phyloP scores from a whole-genome alignment of 2,888 invertebrate genomes.

The Zelleria hepariella region DNA sequence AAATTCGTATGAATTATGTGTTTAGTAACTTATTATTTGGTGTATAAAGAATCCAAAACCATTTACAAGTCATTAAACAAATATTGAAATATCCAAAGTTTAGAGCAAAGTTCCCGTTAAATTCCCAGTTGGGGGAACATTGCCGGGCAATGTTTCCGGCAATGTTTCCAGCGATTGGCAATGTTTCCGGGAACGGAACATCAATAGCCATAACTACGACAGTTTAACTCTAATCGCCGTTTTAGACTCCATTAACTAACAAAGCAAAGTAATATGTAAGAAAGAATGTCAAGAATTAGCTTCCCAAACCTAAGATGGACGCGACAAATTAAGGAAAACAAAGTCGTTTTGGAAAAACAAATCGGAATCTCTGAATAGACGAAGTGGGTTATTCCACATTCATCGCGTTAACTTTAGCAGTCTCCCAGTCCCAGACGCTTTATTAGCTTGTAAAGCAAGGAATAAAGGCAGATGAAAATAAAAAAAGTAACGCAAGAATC shows the following conservation, averaged over 20 bases:
- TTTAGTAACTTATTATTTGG: too few relatives aligned
- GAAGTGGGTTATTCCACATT: background rate
- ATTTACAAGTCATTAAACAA: too few relatives aligned
- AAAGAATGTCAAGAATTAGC: background rate
- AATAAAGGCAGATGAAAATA: conserved; percentile 1
- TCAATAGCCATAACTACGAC: background rate
- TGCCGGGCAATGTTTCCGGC: too few relatives aligned
- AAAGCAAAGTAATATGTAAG: background rate
- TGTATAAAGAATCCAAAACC: too few relatives aligned
- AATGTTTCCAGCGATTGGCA: too few relatives aligned
- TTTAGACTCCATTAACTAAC: background rate
- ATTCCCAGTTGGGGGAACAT: too few relatives aligned
- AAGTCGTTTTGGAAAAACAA: background rate
- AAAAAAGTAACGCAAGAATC: conserved; percentile 22
- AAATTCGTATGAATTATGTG: too few relatives aligned
- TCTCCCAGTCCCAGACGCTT: background rate
- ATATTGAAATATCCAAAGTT: too few relatives aligned
- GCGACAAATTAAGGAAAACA: background rate
- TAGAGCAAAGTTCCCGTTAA: too few relatives aligned
- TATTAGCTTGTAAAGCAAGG: conserved; percentile 13
- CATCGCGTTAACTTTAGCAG: background rate
- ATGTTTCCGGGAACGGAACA: background rate
- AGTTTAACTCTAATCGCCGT: too few relatives aligned
- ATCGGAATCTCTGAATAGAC: background rate
- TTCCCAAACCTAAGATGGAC: background rate